phyloP scores from a whole-genome alignment of 2,797 vertebrate species.

The Vultur gryphus region DNA sequence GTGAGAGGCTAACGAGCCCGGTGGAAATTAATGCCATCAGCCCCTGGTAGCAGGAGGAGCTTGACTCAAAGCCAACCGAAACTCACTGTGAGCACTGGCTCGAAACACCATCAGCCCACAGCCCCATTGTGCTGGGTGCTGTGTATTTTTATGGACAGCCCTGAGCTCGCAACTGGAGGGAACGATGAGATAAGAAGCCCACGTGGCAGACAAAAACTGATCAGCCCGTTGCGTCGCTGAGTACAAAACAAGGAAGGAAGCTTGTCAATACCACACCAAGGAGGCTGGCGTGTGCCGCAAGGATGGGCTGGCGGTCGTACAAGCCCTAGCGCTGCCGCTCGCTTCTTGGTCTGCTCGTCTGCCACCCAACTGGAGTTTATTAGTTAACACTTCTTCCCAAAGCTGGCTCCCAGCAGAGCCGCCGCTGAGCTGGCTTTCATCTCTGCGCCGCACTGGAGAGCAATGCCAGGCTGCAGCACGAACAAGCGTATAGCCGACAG shows the following conservation, averaged over 20 bases:
- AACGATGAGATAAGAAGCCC: not conserved
- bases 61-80: not conserved
- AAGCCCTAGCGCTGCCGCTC: not conserved
- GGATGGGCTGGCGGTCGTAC: not conserved
- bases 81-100: not conserved
- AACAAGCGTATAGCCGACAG: rapidly evolving
- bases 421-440: not conserved
- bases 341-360: not conserved
- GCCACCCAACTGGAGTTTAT: not conserved
- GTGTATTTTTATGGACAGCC: not conserved
- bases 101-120: not conserved
- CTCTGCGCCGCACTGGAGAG: rapidly evolving
- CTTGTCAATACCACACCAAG: not conserved
- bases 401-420: not conserved
- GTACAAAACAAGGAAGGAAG: not conserved
- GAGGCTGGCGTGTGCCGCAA: not conserved
- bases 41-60: not conserved
- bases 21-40: not conserved
- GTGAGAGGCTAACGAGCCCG: not conserved
- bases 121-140: not conserved
- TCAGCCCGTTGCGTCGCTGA: not conserved
- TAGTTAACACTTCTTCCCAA: not conserved
- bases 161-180: not conserved
- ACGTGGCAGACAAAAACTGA: rapidly evolving
- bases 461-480: not conserved